A percentile compares a stretch with the other conserved stretches of the same genome.
Evolutionary conservation across 2,888 invertebrate species (phyloP).

Genomic region (Cerastis rubricosa): DNA sequence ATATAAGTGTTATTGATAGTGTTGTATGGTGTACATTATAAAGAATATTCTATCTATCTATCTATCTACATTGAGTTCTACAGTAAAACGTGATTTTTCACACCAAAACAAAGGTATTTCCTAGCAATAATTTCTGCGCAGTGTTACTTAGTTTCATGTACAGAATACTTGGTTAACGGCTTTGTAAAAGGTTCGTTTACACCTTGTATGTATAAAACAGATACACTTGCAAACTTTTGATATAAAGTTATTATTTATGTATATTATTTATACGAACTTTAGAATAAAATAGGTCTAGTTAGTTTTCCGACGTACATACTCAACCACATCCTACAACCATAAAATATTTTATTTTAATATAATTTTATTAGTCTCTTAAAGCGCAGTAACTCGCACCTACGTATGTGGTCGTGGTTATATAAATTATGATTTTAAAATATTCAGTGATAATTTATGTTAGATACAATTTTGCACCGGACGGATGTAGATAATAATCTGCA

Average conservation of each 20-base stretch:
- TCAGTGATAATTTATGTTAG: slow-evolving; percentile 33
- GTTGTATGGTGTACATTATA: no score
- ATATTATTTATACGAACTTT: no score
- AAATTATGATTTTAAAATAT: slow-evolving; percentile 46
- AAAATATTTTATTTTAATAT: background rate
- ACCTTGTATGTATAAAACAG: no score
- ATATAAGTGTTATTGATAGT: no score
- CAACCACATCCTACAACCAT: slow-evolving; percentile 5
- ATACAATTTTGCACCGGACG: slow-evolving; percentile 42
- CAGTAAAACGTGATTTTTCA: no score
- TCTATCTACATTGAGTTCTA: no score
- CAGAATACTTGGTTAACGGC: no score
- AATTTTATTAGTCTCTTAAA: slow-evolving; percentile 28
- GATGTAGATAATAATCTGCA: slow-evolving; percentile 38
- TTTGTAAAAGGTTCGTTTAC: no score
- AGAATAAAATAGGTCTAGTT: background rate
- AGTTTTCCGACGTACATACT: background rate
- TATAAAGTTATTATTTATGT: background rate
- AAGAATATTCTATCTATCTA: no score
- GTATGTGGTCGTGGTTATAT: slow-evolving; percentile 15
- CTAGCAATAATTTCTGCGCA: no score
- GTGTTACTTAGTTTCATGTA: no score
- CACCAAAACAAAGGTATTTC: no score
- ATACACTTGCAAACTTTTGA: background rate
- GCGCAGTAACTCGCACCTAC: background rate